phyloP scores from a whole-genome alignment of 2,113 vertebrate species.

The Brienomyrus longianalis region DNA sequence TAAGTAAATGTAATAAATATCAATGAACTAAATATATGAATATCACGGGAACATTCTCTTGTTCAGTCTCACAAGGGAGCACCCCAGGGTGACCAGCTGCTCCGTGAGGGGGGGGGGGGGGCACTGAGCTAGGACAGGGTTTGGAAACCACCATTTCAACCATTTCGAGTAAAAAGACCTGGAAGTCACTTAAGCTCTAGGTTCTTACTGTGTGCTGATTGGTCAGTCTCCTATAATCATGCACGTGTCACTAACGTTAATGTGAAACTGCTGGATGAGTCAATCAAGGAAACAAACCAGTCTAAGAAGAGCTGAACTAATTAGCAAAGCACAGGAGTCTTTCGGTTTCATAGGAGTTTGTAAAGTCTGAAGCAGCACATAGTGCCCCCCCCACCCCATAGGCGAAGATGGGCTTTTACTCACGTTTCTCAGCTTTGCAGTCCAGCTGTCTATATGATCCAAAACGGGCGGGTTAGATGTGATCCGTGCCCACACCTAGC shows the following conservation, averaged over 20 bases:
- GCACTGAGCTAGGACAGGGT: too few relatives aligned
- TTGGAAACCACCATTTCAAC: too few relatives aligned
- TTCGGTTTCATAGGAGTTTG: neutral
- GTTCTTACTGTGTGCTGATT: too few relatives aligned
- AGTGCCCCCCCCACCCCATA: neutral
- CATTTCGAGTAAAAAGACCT: too few relatives aligned
- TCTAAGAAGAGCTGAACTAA: neutral
- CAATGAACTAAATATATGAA: neutral
- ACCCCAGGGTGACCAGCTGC: too few relatives aligned
- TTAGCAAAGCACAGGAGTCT: neutral
- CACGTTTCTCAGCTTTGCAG: constrained; percentile 89
- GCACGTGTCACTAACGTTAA: too few relatives aligned
- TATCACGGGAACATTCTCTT: neutral
- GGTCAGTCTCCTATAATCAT: too few relatives aligned
- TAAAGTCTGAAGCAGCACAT: neutral
- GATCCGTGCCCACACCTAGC: constrained; percentile 88
- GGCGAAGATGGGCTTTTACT: constrained; percentile 32
- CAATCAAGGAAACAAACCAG: neutral
- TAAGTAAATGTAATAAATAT: neutral
- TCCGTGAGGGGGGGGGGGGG: too few relatives aligned
- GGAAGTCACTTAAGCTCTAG: too few relatives aligned
- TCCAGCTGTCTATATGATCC: constrained; percentile 86
- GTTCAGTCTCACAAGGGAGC: neutral
- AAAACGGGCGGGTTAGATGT: constrained; percentile 74
- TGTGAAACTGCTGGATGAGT: neutral